Base-by-base conservation (phyloP, 2,888 invertebrate species). In the Polymixis flavicincta region DNA sequence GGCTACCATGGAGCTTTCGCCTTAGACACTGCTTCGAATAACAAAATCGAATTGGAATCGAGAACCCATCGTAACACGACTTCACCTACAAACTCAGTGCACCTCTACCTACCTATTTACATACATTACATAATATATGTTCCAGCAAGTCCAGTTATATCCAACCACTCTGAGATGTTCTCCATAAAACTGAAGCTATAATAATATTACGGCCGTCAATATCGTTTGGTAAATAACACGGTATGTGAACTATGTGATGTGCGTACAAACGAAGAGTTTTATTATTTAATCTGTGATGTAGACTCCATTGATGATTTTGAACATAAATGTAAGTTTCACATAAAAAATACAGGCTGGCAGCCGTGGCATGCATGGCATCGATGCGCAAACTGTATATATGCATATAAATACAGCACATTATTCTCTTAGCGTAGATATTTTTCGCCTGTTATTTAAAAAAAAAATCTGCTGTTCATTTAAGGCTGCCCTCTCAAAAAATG, bases 241-340 rank as follows among this genome's bases (percentile, higher is more conserved):
- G 60, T 25, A 61, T 68, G 42, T 45, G 42, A 45, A 13, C 42
- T 45, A 45, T 45, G 71, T 60, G 64, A 65, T 60, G 59, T 57
- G 32, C 59, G 61, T 77, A 50, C 52, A 66, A 75, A 48, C 19
- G 42, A 32, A 63, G 55, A 64, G 45, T 67, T 74, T 70, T 71
- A 76, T 70, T 22, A 54, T 76, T 59, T 37, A 66, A 82, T 66
- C 60, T 69, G 50, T 69, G 55, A 50, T 25, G 55, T 28, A 45
- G 17, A 68, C 2, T 64, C 63, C 68, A 68, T 65, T 68, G 81
- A 68, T 32, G 63, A 54, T 52, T 64, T n/a, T 61, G 48, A 22
- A 32, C 25, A 25, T 70, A 63, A 78, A 64, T n/a, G n/a, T n/a
- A n/a, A n/a, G 17, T 52, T 32, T 32, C 32, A 4, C 32, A 32